Base-by-base conservation (phyloP, 2,113 vertebrate genomes). In the Gymnogyps californianus region DNA sequence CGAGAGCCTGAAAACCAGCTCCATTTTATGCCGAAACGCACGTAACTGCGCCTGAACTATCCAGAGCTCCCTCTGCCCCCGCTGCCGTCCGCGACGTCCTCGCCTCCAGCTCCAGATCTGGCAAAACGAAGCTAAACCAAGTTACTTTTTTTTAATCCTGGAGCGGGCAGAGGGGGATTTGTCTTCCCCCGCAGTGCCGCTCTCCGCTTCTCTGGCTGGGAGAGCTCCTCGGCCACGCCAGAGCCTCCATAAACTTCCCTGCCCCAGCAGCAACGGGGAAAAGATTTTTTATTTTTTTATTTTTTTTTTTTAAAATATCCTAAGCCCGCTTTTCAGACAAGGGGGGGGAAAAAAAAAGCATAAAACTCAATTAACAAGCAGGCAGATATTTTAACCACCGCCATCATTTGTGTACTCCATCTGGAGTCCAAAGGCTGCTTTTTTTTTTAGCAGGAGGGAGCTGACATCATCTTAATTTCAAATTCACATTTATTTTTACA, bases 401-500 rank as follows among this genome's bases (percentile, higher is more conserved):
- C 95, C 90, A 91, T 93, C 62, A 26, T 94, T 92, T 95, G 93
- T 93, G 34, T 95, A 82, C 84, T 93, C 96, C 98, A 97, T 98
- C 98, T 98, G 97, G 98, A 97, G 95, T 94, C 97, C 97, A 98
- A 96, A 93, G 91, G 95, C 97, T 93, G 91, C 70, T 55, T 66
- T 55, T 64, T 71, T 91, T 93, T 95, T 81, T 81, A 93, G 94
- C 90, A 92, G 95, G 96, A 96, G 91, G 94, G 93, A 95, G 95
- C 96, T 98, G 98, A 98, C 98, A 98, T 98, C 98, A 98, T 98
- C 97, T 95, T 95, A 96, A 98, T 95, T 97, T 97, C 94, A 97
- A 98, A 98, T 98, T 97, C 98, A 85, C 97, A 98, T 98, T 97
- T 98, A 98, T 98, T 98, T 98, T 97, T 97, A 97, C 98, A 98